Percentiles rank a stretch among this genome's conserved stretches.
These are phyloP conservation scores for Actinia equina DNA, from an alignment of 64 coral and sea anemone genomes.

Conservation along the genomic window DNA sequence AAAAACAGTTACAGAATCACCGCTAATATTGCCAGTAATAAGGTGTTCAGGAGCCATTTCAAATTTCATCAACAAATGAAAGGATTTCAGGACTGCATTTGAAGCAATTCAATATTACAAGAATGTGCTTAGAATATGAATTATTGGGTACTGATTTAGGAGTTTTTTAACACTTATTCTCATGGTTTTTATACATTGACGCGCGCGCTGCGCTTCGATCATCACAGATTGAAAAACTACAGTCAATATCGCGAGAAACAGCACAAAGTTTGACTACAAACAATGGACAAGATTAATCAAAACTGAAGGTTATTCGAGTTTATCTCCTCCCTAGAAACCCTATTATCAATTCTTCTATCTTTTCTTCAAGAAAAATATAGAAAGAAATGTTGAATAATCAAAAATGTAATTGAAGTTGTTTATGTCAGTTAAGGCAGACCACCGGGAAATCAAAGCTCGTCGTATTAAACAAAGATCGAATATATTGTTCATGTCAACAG, in stretches of 20 bases:
- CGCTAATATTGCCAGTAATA: too few relatives aligned
- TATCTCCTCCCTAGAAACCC: background rate
- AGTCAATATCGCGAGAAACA: background rate
- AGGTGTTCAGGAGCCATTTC: too few relatives aligned
- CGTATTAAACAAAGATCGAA: background rate
- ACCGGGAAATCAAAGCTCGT: background rate
- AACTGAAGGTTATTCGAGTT: background rate
- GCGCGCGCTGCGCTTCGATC: background rate
- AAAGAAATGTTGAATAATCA: background rate
- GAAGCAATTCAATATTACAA: too few relatives aligned
- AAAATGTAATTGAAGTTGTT: background rate
- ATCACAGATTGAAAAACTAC: background rate
- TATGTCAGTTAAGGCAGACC: background rate
- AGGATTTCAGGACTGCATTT: too few relatives aligned
- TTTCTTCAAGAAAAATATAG: background rate
- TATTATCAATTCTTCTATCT: background rate
- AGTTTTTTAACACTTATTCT: background rate
- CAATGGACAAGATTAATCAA: background rate
- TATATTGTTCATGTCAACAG: slow-evolving; percentile 3
- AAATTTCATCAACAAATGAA: too few relatives aligned
- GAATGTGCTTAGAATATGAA: too few relatives aligned
- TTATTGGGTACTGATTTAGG: background rate
- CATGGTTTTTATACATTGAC: background rate
- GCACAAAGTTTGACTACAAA: background rate
- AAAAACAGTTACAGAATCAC: too few relatives aligned